Conservation (phyloP, 2,888 invertebrate genomes). For the Melanchra persicariae region DNA sequence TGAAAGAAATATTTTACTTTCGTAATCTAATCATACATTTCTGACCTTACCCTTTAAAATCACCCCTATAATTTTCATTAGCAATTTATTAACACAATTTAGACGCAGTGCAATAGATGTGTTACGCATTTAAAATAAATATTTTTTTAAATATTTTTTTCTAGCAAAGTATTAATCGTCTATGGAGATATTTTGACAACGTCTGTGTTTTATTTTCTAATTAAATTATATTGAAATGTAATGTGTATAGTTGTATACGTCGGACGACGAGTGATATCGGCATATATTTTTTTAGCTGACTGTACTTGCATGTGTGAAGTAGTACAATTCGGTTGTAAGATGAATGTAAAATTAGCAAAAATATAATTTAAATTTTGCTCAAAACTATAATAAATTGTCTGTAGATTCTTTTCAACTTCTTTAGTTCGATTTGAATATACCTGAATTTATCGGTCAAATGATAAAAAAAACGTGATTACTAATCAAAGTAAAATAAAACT, state of each 20-base stretch:
- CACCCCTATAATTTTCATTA: constrained; percentile 12
- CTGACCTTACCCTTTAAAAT: constrained; percentile 16
- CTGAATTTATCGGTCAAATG: not conserved
- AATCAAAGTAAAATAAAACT: constrained; percentile 22
- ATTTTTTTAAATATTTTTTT: constrained; percentile 64
- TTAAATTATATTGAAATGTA: constrained; percentile 64
- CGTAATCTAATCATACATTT: no score
- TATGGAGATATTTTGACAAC: constrained; percentile 63
- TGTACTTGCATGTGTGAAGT: constrained; percentile 39
- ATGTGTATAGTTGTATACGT: constrained; percentile 61
- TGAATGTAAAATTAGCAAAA: constrained; percentile 33
- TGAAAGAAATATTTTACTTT: no score
- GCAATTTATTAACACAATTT: constrained; percentile 49
- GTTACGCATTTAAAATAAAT: constrained; percentile 64
- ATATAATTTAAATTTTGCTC: constrained; percentile 47
- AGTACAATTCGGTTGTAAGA: constrained; percentile 54
- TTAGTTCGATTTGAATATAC: constrained; percentile 10
- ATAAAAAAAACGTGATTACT: not conserved
- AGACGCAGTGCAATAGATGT: constrained; percentile 66
- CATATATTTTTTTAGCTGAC: constrained; percentile 52
- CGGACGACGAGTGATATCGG: constrained; percentile 51
- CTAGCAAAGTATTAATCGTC: constrained; percentile 66
- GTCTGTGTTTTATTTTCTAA: constrained; percentile 59
- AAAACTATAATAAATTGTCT: constrained; percentile 35
- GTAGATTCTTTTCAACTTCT: constrained; percentile 27